Evolutionary conservation across 1,140 invertebrate species (phyloP), one percentile per base, ranked within the genome.

Genomic region (Drosophila bifasciata): DNA sequence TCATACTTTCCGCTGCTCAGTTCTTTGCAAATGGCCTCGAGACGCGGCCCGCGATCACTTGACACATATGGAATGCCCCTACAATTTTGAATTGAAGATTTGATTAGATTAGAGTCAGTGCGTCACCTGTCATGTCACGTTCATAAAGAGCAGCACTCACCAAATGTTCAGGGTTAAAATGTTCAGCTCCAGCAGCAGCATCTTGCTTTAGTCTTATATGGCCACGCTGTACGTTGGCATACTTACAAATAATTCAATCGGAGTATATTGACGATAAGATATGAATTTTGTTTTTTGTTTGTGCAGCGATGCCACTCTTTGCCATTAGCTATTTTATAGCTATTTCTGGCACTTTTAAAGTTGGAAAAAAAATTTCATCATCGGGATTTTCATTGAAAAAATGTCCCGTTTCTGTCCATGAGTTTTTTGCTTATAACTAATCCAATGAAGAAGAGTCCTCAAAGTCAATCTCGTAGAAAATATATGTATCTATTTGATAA

Each of bases 51-150:
- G 48, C 96, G 94, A 86, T 98, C 93, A 91, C 95, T 96, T 3
- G 97, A 95, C 72, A 97, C 92, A 64, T 94, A 94, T 67, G 96
- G 95, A 75, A 98, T 96, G 5, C 96, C 97, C 97, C 97, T 98
- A 77, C 61, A 79, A 75, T 40, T 66, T 32, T 15, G 58, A 11
- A 56, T 25, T 40, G 11, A 25, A n/a, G 3, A 41, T 92, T 92
- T 51, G 9, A 44, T 49, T 58, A 19, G 74, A 77, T 62, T 64
- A 51, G 58, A 21, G 58, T 15, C 32, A 23, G 41, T 28, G 40
- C 49, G 41, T 36, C 3, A 13, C 40, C 28, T 52, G 19, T 21
- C 19, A n/a, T 45, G 57, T 57, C 50, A 63, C 25, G 36, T 46
- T 5, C 48, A 61, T 21, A 56, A 40, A 46, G 32, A n/a, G 63